Conservation (phyloP, 2,888 invertebrate genomes). For the Brachyopa scutellaris region DNA sequence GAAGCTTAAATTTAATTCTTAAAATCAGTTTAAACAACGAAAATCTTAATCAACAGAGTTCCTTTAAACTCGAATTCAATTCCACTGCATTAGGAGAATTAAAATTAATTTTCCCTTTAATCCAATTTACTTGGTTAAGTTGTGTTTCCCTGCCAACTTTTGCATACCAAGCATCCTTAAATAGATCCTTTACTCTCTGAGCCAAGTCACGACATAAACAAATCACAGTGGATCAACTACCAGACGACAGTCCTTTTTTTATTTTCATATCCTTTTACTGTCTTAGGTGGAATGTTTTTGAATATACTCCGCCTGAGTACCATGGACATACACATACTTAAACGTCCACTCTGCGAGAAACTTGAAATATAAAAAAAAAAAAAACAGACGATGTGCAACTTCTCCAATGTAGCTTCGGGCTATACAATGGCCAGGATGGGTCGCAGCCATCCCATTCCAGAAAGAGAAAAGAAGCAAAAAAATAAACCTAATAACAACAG, state of each 20-base stretch:
- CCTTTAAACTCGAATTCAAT: conserved; percentile 6
- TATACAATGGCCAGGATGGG: too few species aligned
- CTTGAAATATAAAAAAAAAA: conserved; percentile 26
- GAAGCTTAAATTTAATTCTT: too few species aligned
- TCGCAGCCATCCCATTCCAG: conserved; percentile 21
- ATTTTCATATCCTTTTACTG: conserved; percentile 1
- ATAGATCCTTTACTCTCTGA: neutral
- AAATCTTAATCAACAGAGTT: too few species aligned
- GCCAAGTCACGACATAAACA: conserved; percentile 52
- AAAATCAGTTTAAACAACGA: too few species aligned
- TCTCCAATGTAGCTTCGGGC: conserved; percentile 57
- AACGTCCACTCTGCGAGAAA: conserved; percentile 39
- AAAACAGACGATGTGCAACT: conserved; percentile 43
- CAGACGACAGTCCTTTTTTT: conserved; percentile 55
- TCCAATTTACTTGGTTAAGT: conserved; percentile 32
- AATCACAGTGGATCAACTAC: conserved; percentile 65
- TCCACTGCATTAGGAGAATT: conserved; percentile 2
- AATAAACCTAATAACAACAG: conserved; percentile 68
- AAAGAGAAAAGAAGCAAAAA: conserved; percentile 28
- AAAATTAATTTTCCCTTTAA: conserved; percentile 33
- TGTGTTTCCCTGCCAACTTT: conserved; percentile 32
- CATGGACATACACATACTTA: conserved; percentile 2
- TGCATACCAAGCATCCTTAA: neutral
- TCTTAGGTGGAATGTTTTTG: neutral
- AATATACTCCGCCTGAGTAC: neutral